A percentile compares a stretch with the other conserved stretches of the same genome.
These are phyloP conservation scores for Bombylius discolor DNA, from an alignment of 2,888 invertebrate species.

Conservation along the genomic window DNA sequence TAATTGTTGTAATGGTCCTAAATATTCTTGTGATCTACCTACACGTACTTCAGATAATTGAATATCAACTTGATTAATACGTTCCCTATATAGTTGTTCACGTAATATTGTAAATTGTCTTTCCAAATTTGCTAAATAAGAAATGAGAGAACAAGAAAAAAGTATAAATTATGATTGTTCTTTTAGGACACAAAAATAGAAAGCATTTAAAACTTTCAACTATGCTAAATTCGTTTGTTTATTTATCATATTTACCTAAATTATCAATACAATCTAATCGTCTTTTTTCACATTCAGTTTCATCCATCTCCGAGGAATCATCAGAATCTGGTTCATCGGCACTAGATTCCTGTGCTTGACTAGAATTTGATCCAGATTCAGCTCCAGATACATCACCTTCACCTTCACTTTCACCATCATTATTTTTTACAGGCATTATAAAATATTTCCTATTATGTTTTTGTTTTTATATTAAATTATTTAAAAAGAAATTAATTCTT, in stretches of 20 bases:
- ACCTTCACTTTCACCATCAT: conserved; percentile 46
- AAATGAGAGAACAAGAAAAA: not conserved
- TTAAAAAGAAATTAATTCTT: no score
- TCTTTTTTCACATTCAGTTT: conserved; percentile 75
- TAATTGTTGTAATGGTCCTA: conserved; percentile 70
- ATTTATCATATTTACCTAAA: conserved; percentile 39
- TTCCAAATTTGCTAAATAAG: conserved; percentile 56
- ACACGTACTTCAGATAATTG: conserved; percentile 76
- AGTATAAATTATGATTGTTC: not conserved
- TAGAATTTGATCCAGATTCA: conserved; percentile 55
- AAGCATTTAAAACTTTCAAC: not conserved
- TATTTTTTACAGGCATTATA: conserved; percentile 56
- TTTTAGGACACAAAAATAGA: not conserved
- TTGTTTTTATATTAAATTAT: no score
- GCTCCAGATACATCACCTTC: conserved; percentile 57
- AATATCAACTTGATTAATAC: conserved; percentile 64
- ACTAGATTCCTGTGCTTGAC: conserved; percentile 58
- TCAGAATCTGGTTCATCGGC: conserved; percentile 68
- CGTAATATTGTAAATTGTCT: conserved; percentile 74
- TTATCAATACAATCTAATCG: conserved; percentile 74
- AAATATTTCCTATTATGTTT: not conserved
- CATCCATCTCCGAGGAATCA: conserved; percentile 84
- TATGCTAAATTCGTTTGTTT: not conserved
- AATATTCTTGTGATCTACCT: conserved; percentile 78
- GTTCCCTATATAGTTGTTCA: conserved; percentile 80